Conservation (phyloP, 2,888 invertebrate species). For the Macroteleia sp. region DNA sequence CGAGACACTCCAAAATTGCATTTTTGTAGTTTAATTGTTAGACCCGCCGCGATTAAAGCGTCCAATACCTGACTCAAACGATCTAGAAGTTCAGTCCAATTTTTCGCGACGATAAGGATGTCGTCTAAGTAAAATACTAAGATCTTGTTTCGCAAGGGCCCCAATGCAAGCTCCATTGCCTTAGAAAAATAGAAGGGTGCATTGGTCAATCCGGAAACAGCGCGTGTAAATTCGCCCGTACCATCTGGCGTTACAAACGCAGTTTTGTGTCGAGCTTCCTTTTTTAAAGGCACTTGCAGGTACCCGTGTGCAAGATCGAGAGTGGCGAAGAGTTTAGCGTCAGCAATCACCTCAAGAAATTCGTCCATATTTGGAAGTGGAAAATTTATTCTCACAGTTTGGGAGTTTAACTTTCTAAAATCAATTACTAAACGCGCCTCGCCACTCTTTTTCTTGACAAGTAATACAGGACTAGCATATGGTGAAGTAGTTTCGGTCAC, state of each 20-base stretch:
- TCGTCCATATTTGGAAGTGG: not conserved
- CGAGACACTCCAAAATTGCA: not conserved
- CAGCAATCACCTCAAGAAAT: not conserved
- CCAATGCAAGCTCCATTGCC: not conserved
- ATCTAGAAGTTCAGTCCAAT: not conserved
- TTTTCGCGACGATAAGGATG: not conserved
- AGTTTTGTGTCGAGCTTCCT: not conserved
- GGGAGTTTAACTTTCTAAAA: not conserved
- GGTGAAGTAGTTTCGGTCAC: no score
- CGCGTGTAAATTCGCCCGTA: not conserved
- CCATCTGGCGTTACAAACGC: not conserved
- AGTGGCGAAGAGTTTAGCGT: not conserved
- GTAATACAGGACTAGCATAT: no score
- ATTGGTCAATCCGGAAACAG: not conserved
- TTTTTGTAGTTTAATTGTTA: not conserved
- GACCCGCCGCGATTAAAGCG: not conserved
- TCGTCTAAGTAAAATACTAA: not conserved
- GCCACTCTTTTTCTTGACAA: no score
- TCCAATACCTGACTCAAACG: not conserved
- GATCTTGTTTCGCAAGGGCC: not conserved
- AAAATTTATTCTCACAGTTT: not conserved
- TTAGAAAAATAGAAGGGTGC: not conserved
- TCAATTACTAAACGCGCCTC: not conserved
- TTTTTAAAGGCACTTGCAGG: not conserved
- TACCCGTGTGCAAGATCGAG: not conserved